Evolutionary conservation across 2,797 vertebrate species (phyloP).

Genomic region (Hemibagrus guttatus): DNA sequence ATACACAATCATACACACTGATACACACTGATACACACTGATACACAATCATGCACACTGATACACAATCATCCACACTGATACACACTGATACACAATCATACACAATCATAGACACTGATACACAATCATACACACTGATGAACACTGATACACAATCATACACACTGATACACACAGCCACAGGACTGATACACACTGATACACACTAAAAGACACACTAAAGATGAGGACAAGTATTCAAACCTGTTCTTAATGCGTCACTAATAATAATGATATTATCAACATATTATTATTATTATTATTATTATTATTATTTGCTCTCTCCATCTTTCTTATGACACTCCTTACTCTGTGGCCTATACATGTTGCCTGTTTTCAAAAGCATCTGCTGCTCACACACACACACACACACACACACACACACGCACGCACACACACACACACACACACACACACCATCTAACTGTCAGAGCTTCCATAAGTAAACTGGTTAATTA

Average conservation of each 20-base stretch:
- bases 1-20: too few relatives aligned
- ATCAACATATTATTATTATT: background rate
- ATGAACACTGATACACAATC: too few relatives aligned
- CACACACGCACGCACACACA: too few relatives aligned
- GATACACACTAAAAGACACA: background rate
- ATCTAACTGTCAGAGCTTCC: background rate
- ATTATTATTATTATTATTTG: background rate
- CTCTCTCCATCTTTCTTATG: background rate
- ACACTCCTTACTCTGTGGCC: background rate
- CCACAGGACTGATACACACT: background rate
- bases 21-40: too few relatives aligned
- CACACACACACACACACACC: background rate
- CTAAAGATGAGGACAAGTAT: background rate
- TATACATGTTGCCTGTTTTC: background rate
- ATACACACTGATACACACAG: background rate
- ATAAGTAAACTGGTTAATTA: slow-evolving; percentile 13
- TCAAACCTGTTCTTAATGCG: background rate
- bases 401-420: too few relatives aligned
- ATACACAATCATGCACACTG: too few relatives aligned
- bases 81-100: too few relatives aligned
- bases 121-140: background rate
- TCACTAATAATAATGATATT: background rate
- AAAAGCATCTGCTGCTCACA: slow-evolving; percentile 16
- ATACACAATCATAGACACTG: background rate
- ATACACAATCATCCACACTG: too few relatives aligned